Conservation (phyloP, 2,797 vertebrate species). For the Otolemur crassicaudatus region DNA sequence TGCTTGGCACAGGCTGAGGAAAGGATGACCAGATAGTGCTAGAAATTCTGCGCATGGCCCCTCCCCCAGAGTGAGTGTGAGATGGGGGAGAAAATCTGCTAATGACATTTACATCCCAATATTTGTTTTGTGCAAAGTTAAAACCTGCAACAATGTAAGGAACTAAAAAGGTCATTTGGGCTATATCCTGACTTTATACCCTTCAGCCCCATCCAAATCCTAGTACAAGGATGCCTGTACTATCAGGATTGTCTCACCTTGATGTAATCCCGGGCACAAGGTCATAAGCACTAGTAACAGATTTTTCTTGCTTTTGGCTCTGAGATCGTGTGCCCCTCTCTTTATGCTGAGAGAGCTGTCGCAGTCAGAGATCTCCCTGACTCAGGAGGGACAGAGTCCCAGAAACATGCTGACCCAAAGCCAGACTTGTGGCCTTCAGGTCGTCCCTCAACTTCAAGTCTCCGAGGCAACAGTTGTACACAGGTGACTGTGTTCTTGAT, state of each 20-base stretch:
- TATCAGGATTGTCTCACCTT: fast-evolving
- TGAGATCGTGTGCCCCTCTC: neutral
- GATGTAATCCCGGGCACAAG: neutral
- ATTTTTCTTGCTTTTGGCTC: neutral
- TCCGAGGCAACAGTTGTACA: neutral
- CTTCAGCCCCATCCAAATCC: fast-evolving
- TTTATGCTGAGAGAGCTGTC: neutral
- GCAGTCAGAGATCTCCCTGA: neutral
- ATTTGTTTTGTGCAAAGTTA: neutral
- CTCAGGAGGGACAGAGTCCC: neutral
- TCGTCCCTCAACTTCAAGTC: neutral
- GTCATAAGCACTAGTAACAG: neutral
- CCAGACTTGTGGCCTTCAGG: neutral
- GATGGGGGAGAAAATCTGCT: neutral
- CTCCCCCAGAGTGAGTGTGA: neutral
- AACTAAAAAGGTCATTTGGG: neutral
- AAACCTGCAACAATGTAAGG: neutral
- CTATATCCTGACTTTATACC: neutral
- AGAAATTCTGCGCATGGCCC: neutral
- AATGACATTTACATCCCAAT: neutral
- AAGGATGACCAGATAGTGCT: neutral
- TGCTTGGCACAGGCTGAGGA: neutral
- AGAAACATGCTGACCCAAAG: neutral
- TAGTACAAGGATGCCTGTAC: neutral
- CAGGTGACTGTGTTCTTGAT: neutral